Percentiles rank a stretch among this genome's conserved stretches.
Evolutionary conservation across 2,888 invertebrate genomes (phyloP).

Genomic region (Nephrotoma appendiculata): DNA sequence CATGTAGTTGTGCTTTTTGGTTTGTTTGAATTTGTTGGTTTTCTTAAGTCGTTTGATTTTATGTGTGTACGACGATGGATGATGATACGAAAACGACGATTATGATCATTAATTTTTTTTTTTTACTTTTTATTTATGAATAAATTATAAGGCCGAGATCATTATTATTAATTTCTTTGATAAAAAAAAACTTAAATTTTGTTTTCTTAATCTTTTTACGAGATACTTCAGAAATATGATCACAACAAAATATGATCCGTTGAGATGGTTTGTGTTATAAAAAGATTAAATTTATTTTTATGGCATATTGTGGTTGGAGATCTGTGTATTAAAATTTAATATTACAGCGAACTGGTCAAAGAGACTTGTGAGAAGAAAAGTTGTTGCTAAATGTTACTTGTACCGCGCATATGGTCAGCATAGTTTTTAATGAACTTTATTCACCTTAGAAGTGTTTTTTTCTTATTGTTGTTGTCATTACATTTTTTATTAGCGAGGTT

Average conservation of each 20-base stretch:
- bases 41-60: neutral
- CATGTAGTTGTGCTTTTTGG: neutral
- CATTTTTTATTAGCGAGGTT: neutral
- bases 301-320: neutral
- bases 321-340: neutral
- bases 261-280: neutral
- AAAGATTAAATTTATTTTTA: neutral
- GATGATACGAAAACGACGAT: neutral
- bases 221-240: neutral
- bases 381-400: neutral
- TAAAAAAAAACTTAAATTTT: neutral
- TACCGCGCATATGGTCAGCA: neutral
- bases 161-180: neutral
- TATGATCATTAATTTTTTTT: neutral
- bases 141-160: neutral
- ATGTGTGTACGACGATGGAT: neutral
- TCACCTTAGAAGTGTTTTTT: neutral
- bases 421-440: neutral
- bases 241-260: neutral
- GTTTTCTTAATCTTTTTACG: neutral
- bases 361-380: neutral
- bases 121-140: neutral
- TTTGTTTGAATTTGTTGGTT: neutral
- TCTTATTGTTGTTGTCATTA: neutral
- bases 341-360: neutral